Evolutionary conservation across 2,113 vertebrate genomes (phyloP).

Genomic region (Pangasianodon hypophthalmus): DNA sequence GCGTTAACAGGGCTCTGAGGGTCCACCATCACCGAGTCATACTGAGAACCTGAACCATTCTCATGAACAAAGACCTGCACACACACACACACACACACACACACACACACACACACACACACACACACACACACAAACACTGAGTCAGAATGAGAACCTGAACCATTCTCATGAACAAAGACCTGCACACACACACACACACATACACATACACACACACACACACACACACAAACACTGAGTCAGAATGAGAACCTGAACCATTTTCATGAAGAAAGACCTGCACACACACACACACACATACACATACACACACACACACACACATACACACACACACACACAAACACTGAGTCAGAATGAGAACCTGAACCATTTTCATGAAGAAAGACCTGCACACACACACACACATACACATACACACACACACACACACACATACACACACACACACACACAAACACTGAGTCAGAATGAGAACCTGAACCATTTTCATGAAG

Average conservation of each 20-base stretch:
- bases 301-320: slow-evolving; percentile 24
- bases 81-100: not conserved
- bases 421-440: too few relatives aligned
- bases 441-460: slow-evolving; percentile 34
- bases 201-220: slow-evolving; percentile 67
- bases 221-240: slow-evolving; percentile 15
- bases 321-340: not conserved
- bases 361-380: too few relatives aligned
- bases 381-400: too few relatives aligned
- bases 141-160: too few relatives aligned
- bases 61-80: slow-evolving; percentile 78
- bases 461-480: not conserved
- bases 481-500: not conserved
- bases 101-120: not conserved
- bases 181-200: too few relatives aligned
- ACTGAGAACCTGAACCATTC: slow-evolving; percentile 69
- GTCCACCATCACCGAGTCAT: slow-evolving; percentile 73
- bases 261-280: too few relatives aligned
- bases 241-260: not conserved
- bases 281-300: too few relatives aligned
- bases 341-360: not conserved
- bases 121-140: not conserved
- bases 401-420: too few relatives aligned
- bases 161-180: too few relatives aligned
- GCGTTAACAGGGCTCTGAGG: slow-evolving; percentile 69